phyloP scores from a whole-genome alignment of 1,140 invertebrate species.

The Neodiprion pinetum region DNA sequence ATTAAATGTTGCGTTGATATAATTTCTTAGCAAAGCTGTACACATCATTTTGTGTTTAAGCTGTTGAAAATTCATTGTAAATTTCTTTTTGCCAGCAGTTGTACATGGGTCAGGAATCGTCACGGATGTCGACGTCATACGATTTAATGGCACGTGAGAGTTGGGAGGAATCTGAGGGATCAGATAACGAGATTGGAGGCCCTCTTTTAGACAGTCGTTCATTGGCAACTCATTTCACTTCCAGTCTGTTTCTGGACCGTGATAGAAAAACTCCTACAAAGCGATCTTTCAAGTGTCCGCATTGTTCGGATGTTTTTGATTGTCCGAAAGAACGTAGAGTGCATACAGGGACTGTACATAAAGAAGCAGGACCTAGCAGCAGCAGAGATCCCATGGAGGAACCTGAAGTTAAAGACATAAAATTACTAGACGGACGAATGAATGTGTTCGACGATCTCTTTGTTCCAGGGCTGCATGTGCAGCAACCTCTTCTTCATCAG shows the following conservation, averaged over 20 bases:
- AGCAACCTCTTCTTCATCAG: conserved; percentile 54
- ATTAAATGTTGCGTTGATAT: not conserved
- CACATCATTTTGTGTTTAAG: conserved; percentile 22
- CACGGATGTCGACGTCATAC: conserved; percentile 68
- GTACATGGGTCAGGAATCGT: conserved; percentile 64
- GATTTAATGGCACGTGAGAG: conserved; percentile 72
- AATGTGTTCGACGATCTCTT: conserved; percentile 60
- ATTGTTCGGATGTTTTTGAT: conserved; percentile 69
- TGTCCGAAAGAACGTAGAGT: conserved; percentile 71
- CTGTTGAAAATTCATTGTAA: conserved; percentile 16
- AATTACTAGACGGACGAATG: conserved; percentile 54
- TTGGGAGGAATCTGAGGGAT: conserved; percentile 73
- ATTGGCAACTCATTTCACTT: conserved; percentile 58
- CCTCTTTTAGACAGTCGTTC: conserved; percentile 57
- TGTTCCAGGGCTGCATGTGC: conserved; percentile 51
- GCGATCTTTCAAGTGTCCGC: conserved; percentile 64
- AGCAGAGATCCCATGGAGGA: conserved; percentile 47
- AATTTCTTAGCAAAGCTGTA: conserved; percentile 4
- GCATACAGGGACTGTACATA: conserved; percentile 63
- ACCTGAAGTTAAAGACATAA: conserved; percentile 56
- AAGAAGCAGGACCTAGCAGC: conserved; percentile 59
- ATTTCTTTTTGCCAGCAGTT: conserved; percentile 53
- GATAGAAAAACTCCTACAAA: conserved; percentile 58
- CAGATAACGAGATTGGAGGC: conserved; percentile 63
- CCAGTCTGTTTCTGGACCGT: conserved; percentile 58